Base-by-base conservation (phyloP, 2,888 invertebrate species). In the Tillus elongatus region DNA sequence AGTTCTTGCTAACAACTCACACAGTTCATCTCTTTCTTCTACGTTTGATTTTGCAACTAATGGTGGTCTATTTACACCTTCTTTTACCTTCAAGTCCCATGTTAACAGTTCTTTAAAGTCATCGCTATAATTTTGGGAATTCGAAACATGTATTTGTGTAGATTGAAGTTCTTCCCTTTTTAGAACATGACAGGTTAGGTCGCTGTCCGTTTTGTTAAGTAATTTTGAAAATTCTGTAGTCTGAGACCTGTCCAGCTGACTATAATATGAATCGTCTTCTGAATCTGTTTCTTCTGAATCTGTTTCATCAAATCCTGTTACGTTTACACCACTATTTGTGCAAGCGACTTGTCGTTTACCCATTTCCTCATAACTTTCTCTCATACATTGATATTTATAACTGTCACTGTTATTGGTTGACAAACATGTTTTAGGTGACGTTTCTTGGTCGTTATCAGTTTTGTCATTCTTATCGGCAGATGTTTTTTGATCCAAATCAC, bases 101-200 rank as follows among this genome's bases (percentile, higher is more conserved):
- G 52, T 44, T 3, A 63, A 40, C 14, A 63, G 44, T 33, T 64
- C 59, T n/a, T 52, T 47, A 28, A 61, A 57, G n/a, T 48, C 49
- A n/a, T 19, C 24, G 24, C 34, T 11, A 36, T 33, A 8, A 42
- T 39, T 10, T 33, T 8, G 16, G 15, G 14, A 10, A n/a, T 19
- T 19, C n/a, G n/a, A 6, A 6, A 8, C n/a, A n/a, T 19, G 24
- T n/a, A 8, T n/a, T 6, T 19, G 24, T 19, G 6, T 19, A 8
- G 24, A n/a, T 19, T 19, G 24, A 19, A 19, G 24, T n/a, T 19
- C 24, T 19, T 19, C 24, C n/a, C 24, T 19, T n/a, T 19, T 6
- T 8, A 19, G 24, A 19, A 19, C 24, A 8, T n/a, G 24, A 6
- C n/a, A 6, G 6, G 6, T 6, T n/a, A n/a, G 6, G 6, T 19